These are phyloP conservation scores for Aspidiotus rigidus DNA, from an alignment of 2,888 invertebrate species.

Conservation along the genomic window DNA sequence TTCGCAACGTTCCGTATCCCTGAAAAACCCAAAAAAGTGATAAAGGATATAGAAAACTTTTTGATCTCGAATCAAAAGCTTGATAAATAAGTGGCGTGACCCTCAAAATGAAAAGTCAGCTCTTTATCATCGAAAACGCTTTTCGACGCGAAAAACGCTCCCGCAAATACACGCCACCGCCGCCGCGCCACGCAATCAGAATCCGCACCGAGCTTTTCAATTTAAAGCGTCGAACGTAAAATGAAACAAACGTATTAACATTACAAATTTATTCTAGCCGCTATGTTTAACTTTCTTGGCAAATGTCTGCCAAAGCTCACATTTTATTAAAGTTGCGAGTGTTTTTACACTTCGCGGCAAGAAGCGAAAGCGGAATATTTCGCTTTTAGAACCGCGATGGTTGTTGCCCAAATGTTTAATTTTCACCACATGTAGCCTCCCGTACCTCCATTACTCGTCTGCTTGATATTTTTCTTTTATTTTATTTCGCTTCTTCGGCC, in stretches of 20 bases:
- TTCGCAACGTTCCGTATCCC: too few relatives aligned
- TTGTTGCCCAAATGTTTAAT: not conserved
- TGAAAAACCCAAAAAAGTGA: too few relatives aligned
- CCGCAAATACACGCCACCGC: not conserved
- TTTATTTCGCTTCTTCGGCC: too few relatives aligned
- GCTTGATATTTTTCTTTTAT: not conserved
- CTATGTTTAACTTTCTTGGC: constrained; percentile 2
- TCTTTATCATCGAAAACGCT: constrained; percentile 11
- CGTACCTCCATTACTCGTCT: not conserved
- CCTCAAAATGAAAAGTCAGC: not conserved
- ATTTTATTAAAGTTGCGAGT: constrained; percentile 3
- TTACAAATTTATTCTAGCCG: constrained; percentile 4
- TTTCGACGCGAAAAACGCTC: not conserved
- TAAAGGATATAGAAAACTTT: too few relatives aligned
- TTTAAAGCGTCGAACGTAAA: constrained; percentile 1
- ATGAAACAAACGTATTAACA: not conserved
- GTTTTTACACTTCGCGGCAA: constrained; percentile 2
- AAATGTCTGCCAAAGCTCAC: constrained; percentile 4
- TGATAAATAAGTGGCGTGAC: too few relatives aligned
- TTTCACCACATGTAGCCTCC: not conserved
- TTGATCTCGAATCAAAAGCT: too few relatives aligned
- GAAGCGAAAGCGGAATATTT: not conserved
- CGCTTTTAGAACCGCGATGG: not conserved
- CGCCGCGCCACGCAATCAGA: not conserved
- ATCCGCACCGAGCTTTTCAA: not conserved